Percentiles rank a stretch among this genome's conserved stretches.
Evolutionary conservation across 2,797 vertebrate genomes (phyloP).

Genomic region (Petrocephalus schoutedeni): DNA sequence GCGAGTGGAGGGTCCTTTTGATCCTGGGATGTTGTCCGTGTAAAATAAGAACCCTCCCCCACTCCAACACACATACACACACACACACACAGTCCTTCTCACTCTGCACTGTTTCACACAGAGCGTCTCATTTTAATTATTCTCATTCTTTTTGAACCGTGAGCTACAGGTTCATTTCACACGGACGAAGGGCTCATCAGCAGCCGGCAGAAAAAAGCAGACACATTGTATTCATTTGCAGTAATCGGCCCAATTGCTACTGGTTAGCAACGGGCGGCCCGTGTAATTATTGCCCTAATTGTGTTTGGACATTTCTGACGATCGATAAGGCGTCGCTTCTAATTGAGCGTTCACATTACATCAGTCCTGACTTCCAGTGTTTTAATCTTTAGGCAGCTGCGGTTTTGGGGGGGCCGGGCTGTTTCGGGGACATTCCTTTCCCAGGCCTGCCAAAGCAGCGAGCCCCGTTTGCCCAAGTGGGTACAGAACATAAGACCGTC

Average conservation of each 20-base stretch:
- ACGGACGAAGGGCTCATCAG: not conserved
- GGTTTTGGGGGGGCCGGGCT: conserved; percentile 30
- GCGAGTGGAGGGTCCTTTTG: not conserved
- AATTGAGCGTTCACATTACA: conserved; percentile 47
- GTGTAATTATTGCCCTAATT: conserved; percentile 25
- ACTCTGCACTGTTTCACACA: conserved; percentile 1
- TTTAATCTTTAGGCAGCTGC: conserved; percentile 34
- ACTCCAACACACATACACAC: not conserved
- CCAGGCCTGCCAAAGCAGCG: conserved; percentile 34
- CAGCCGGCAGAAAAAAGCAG: conserved; percentile 20
- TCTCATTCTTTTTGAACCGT: not conserved
- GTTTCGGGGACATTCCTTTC: conserved; percentile 21
- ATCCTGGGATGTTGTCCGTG: conserved; percentile 28
- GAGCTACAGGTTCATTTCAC: not conserved
- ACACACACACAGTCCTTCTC: conserved; percentile 7
- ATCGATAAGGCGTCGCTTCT: conserved; percentile 36
- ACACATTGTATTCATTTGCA: conserved; percentile 47
- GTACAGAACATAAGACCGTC: not conserved
- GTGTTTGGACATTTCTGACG: conserved; percentile 37
- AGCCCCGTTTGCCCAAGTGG: conserved; percentile 5
- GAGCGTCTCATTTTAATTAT: not conserved
- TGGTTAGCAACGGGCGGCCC: conserved; percentile 27
- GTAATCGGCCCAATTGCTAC: conserved; percentile 38
- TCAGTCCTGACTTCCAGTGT: conserved; percentile 34
- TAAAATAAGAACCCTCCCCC: conserved; percentile 16